A percentile compares a stretch with the other conserved stretches of the same genome.
phyloP scores from a whole-genome alignment of 2,888 invertebrate species.

The Hemistola chrysoprasaria region DNA sequence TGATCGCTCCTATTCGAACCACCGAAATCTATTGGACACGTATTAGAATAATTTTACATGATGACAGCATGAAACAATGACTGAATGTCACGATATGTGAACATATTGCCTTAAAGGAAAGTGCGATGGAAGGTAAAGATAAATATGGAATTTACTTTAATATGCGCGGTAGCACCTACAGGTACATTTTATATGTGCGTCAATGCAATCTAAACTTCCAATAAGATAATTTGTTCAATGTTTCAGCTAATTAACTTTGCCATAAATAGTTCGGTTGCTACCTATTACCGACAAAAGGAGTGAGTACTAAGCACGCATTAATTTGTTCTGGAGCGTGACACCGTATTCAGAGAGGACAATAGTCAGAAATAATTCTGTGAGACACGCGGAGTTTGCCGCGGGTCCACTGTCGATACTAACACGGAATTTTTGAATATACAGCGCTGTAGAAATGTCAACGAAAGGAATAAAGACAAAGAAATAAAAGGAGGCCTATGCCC shows the following conservation, averaged over 20 bases:
- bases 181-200: no score
- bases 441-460: no score
- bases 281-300: constrained; percentile 29
- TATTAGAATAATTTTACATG: constrained; percentile 41
- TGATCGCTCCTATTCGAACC: constrained; percentile 30
- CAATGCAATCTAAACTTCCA: no score
- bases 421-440: constrained; percentile 30
- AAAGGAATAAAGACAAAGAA: not conserved
- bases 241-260: no score
- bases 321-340: constrained; percentile 81
- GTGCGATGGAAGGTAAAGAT: constrained; percentile 36
- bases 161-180: no score
- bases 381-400: constrained; percentile 56
- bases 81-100: constrained; percentile 36
- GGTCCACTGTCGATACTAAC: constrained; percentile 43
- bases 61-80: constrained; percentile 45
- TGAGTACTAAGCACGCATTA: constrained; percentile 62
- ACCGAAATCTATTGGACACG: constrained; percentile 10
- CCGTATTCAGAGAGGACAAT: constrained; percentile 71
- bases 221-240: no score
- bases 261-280: no score
- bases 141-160: constrained; percentile 21
- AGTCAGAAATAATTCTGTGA: constrained; percentile 79
- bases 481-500: no score
- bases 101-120: constrained; percentile 37